Evolutionary conservation across 2,888 invertebrate genomes (phyloP).

Genomic region (Hoplodrina ambigua): DNA sequence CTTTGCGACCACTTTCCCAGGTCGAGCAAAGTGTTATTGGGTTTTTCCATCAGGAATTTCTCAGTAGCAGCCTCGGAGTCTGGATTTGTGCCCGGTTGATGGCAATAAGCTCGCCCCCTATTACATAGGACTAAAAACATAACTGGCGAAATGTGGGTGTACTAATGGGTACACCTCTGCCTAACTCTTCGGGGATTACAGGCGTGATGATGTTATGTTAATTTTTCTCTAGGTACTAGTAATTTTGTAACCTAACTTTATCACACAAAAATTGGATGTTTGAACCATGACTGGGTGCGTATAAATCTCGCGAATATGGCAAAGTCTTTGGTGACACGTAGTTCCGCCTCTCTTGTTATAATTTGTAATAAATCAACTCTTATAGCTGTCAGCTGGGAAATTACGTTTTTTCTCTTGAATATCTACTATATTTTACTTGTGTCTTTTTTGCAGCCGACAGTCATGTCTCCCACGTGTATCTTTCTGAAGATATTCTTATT

Average conservation of each 20-base stretch:
- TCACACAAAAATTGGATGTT: background rate
- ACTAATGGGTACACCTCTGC: too few species aligned
- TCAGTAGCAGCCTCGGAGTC: too few species aligned
- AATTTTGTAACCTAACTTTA: background rate
- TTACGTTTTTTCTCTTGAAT: background rate
- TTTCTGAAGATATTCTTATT: background rate
- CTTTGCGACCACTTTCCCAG: too few species aligned
- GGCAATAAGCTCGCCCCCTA: too few species aligned
- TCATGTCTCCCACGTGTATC: background rate
- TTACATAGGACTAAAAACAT: too few species aligned
- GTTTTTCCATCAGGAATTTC: too few species aligned
- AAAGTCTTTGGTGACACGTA: background rate
- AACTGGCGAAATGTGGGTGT: too few species aligned
- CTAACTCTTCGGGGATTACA: too few species aligned
- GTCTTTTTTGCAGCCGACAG: background rate
- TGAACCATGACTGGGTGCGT: background rate
- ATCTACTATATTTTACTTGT: background rate
- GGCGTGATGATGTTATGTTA: too few species aligned
- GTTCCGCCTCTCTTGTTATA: slow-evolving; percentile 2
- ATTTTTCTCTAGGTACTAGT: too few species aligned
- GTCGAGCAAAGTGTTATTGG: too few species aligned
- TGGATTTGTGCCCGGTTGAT: too few species aligned
- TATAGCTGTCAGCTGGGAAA: slow-evolving; percentile 12
- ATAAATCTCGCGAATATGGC: background rate
- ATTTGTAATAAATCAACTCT: slow-evolving; percentile 7